Conservation (phyloP, 2,888 invertebrate species). For the Cerceris ruficornis region DNA sequence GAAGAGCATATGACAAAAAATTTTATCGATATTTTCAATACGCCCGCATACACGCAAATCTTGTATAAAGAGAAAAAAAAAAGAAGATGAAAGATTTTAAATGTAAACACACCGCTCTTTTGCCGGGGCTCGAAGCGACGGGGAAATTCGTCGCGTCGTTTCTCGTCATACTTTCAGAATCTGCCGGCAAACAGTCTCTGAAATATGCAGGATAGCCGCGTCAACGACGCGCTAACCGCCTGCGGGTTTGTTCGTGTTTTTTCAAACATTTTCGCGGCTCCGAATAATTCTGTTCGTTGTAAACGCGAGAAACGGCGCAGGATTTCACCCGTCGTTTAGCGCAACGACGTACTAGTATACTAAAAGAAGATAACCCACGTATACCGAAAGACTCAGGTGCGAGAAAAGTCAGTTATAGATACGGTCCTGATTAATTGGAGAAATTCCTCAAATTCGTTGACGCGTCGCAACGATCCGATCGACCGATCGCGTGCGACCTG, state of each 20-base stretch:
- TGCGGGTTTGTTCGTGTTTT: neutral
- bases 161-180: conserved; percentile 20
- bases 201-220: neutral
- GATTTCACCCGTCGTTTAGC: conserved; percentile 28
- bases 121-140: conserved; percentile 47
- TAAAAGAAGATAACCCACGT: conserved; percentile 76
- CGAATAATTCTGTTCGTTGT: neutral
- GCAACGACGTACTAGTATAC: conserved; percentile 77
- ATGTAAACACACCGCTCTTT: conserved; percentile 67
- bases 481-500: conserved; percentile 15
- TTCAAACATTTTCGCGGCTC: neutral
- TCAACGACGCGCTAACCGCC: neutral
- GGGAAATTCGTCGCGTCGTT: conserved; percentile 27
- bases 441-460: conserved; percentile 57
- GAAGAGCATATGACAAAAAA: conserved; percentile 64
- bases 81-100: conserved; percentile 38
- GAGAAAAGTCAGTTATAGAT: conserved; percentile 69
- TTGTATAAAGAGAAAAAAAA: conserved; percentile 61
- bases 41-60: conserved; percentile 74
- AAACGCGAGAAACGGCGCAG: conserved; percentile 13
- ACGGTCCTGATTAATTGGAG: conserved; percentile 69
- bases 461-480: conserved; percentile 33
- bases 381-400: conserved; percentile 81
- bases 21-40: conserved; percentile 78
- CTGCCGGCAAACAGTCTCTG: conserved; percentile 8